These are phyloP conservation scores for Acipenser oxyrinchus DNA, from an alignment of 2,797 vertebrate genomes.

Conservation along the genomic window DNA sequence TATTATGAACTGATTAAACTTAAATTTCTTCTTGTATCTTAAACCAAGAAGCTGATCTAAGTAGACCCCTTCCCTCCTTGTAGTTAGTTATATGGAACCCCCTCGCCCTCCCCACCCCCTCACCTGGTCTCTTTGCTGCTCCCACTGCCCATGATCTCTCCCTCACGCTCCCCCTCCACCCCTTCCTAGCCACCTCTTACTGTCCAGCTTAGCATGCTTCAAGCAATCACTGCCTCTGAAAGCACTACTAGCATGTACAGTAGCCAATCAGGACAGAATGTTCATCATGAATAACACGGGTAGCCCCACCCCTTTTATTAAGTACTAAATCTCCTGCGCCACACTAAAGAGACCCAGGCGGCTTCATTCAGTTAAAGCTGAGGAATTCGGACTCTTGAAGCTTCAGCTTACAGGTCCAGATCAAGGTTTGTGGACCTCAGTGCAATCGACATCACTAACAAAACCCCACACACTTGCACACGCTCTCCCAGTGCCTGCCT, in stretches of 20 bases:
- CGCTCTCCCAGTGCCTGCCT: no score
- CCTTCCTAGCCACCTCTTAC: conserved; percentile 24
- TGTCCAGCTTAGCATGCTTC: conserved; percentile 19
- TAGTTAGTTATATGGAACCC: neutral
- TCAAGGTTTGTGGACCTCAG: no score
- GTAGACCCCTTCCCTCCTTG: no score
- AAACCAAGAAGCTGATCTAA: no score
- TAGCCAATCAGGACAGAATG: conserved; percentile 22
- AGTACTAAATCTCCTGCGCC: neutral
- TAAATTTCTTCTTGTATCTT: no score
- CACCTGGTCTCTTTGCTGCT: conserved; percentile 51
- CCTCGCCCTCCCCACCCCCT: conserved; percentile 21
- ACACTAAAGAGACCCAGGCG: neutral
- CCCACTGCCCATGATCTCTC: conserved; percentile 52
- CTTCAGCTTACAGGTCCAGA: no score
- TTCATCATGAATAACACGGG: neutral
- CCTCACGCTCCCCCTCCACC: neutral
- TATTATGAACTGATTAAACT: no score
- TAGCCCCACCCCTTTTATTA: conserved; percentile 14
- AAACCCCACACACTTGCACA: no score
- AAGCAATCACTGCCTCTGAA: conserved; percentile 32
- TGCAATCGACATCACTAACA: no score
- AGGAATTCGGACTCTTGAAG: no score
- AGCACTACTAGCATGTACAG: conserved; percentile 39
- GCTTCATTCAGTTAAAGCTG: no score